Evolutionary conservation across 2,113 vertebrate genomes (phyloP), one percentile per base, ranked within the genome.

Genomic region (Chloropsis cyanopogon): DNA sequence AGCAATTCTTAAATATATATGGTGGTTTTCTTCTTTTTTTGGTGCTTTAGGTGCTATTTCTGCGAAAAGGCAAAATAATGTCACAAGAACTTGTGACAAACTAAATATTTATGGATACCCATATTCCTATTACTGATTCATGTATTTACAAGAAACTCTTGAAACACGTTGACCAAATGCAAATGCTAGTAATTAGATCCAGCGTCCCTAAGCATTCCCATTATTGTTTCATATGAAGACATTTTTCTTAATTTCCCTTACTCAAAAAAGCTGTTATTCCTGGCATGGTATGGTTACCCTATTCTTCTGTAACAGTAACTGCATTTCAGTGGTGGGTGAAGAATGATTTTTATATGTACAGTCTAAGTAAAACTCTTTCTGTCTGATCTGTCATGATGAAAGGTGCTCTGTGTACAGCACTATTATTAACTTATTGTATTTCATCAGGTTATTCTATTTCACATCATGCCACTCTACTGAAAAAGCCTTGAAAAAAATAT

Each of bases 371-470:
- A 95, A 86, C 69, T 90, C 56, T 31, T 83, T 61, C 68, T 33
- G 87, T 61, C 68, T 33, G 87, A 86, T 80, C 76, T 68, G 66
- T 86, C 65, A 93, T 66, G 86, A 93, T 96, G 87, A 97, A 95
- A 96, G 92, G 92, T 93, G 64, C 44, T 95, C 92, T 86, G 61
- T 83, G 72, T 88, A 92, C 49, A 90, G 71, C 56, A 64, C 56
- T 86, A 33, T 70, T 92, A 94, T 86, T 96, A 92, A 92, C 78
- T 88, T 94, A 72, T 0, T 89, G 35, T 84, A 94, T 94, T 92
- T 94, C 94, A 92, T 69, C 91, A 94, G 84, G 63, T 94, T 92
- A 92, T 94, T 90, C 49, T 77, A 52, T 94, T 94, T 95, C 86
- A 79, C 65, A 89, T 81, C 86, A 91, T 82, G 78, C 59, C 46